Evolutionary conservation across 1,140 invertebrate genomes (phyloP).

Genomic region (Vanessa atalanta): DNA sequence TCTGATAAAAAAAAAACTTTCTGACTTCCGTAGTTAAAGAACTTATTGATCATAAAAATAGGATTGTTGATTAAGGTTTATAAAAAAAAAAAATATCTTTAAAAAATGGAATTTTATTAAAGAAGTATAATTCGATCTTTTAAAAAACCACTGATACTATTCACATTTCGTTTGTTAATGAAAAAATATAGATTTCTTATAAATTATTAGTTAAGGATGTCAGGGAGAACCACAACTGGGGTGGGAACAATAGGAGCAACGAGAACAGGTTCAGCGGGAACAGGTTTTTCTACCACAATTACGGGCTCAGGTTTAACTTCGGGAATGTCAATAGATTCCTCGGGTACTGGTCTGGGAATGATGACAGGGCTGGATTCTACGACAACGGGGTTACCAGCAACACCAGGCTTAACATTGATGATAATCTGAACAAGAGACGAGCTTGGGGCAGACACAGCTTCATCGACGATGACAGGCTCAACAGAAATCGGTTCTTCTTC

Average conservation of each 20-base stretch:
- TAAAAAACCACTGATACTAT: too few relatives aligned
- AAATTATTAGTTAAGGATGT: background rate
- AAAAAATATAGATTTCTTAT: background rate
- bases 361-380: background rate
- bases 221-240: background rate
- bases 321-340: too few relatives aligned
- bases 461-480: slow-evolving; percentile 31
- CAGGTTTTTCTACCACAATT: background rate
- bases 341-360: too few relatives aligned
- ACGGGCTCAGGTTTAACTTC: background rate
- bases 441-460: background rate
- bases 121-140: too few relatives aligned
- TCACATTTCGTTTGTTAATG: too few relatives aligned
- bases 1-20: too few relatives aligned
- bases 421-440: slow-evolving; percentile 30
- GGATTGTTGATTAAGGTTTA: too few relatives aligned
- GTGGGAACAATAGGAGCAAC: slow-evolving; percentile 4
- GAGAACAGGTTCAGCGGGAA: slow-evolving; percentile 8
- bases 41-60: too few relatives aligned
- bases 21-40: too few relatives aligned
- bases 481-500: slow-evolving; percentile 23
- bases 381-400: slow-evolving; percentile 23
- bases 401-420: slow-evolving; percentile 49
- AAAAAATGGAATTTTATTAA: too few relatives aligned
- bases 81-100: too few relatives aligned